phyloP scores from a whole-genome alignment of 53 echinoderm and acorn worm genomes.

The Zoroaster sp. region DNA sequence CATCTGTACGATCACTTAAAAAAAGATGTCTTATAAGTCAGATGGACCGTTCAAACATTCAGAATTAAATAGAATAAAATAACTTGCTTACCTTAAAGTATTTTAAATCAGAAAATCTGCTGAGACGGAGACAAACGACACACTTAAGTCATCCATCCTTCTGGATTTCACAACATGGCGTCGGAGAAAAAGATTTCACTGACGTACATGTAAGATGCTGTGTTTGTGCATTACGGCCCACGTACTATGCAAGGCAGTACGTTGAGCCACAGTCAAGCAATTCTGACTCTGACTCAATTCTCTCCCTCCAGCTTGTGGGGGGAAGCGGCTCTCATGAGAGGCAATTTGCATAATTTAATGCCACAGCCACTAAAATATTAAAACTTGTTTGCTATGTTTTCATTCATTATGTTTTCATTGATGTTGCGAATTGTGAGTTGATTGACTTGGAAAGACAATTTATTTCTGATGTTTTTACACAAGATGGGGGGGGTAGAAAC shows the following conservation, averaged over 20 bases:
- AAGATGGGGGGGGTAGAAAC: too few relatives aligned
- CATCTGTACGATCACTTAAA: too few relatives aligned
- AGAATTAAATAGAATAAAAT: too few relatives aligned
- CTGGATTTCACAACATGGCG: conserved; percentile 39
- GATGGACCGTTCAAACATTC: too few relatives aligned
- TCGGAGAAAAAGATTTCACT: conserved; percentile 26
- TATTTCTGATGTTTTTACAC: too few relatives aligned
- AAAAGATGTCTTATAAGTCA: too few relatives aligned
- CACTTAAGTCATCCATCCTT: conserved; percentile 8
- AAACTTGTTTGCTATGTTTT: background rate
- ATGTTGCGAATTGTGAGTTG: too few relatives aligned
- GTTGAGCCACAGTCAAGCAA: background rate
- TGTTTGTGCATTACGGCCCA: background rate
- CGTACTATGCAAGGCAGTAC: background rate
- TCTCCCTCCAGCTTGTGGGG: background rate
- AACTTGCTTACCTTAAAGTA: background rate
- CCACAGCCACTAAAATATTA: conserved; percentile 6
- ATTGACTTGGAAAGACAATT: too few relatives aligned
- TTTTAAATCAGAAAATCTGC: background rate
- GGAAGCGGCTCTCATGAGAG: background rate
- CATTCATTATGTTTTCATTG: too few relatives aligned
- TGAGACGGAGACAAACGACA: background rate
- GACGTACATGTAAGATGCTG: conserved; percentile 10
- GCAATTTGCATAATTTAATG: conserved; percentile 43
- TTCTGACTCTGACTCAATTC: conserved; percentile 11